Evolutionary conservation across 2,888 invertebrate species (phyloP).

Genomic region (Nomada goodeniana): DNA sequence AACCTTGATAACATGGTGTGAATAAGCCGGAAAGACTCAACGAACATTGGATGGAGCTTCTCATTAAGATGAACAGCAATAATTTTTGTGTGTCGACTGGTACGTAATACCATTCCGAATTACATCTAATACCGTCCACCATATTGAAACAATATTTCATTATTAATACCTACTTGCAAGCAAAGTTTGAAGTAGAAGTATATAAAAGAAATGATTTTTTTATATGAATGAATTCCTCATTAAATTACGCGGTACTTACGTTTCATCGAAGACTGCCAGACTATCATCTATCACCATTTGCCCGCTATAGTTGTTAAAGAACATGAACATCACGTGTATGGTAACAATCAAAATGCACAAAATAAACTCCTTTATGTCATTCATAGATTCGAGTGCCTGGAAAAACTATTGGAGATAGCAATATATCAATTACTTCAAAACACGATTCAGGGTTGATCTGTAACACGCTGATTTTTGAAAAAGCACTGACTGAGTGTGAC

Average conservation of each 20-base stretch:
- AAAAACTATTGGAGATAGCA: not conserved
- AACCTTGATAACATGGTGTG: conserved; percentile 24
- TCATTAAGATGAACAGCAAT: conserved; percentile 35
- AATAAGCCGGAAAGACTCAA: conserved; percentile 35
- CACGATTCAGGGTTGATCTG: no score
- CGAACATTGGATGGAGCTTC: conserved; percentile 3
- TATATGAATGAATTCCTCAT: not conserved
- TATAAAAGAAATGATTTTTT: no score
- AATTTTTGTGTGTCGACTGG: conserved; percentile 37
- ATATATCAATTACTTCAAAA: no score
- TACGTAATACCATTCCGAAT: conserved; percentile 37
- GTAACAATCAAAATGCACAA: not conserved
- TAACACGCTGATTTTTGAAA: no score
- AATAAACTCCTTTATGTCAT: not conserved
- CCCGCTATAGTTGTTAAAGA: not conserved
- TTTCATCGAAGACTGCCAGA: not conserved
- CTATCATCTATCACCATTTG: conserved; percentile 9
- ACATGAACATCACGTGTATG: not conserved
- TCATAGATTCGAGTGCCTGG: not conserved
- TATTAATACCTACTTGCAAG: no score
- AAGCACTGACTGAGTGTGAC: no score
- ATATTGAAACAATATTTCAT: not conserved
- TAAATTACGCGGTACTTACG: conserved; percentile 7
- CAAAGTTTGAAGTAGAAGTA: no score
- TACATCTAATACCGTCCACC: conserved; percentile 30